Evolutionary conservation across 2,113 vertebrate genomes (phyloP).

Genomic region (Acanthisitta chloris): DNA sequence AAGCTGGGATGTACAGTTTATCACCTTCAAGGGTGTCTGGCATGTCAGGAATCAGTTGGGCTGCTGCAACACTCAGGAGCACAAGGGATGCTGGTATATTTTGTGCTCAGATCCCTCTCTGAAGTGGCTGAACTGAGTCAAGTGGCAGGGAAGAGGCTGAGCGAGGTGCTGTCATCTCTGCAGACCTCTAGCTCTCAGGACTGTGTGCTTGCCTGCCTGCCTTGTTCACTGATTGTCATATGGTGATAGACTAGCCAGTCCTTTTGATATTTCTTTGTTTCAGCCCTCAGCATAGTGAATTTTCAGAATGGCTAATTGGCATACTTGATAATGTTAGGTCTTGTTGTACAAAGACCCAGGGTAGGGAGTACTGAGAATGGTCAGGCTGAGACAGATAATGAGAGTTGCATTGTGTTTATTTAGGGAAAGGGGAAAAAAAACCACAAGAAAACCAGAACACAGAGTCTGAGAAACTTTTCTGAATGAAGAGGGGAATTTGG

Average conservation of each 20-base stretch:
- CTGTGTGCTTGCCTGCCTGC: neutral
- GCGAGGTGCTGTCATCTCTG: neutral
- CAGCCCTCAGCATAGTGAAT: neutral
- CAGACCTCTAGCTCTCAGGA: neutral
- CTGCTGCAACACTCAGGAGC: neutral
- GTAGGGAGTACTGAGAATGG: neutral
- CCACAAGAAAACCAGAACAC: neutral
- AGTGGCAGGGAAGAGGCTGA: neutral
- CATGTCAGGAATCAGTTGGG: neutral
- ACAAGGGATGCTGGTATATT: fast-evolving
- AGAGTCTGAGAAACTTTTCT: neutral
- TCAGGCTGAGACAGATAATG: neutral
- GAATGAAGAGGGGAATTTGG: neutral
- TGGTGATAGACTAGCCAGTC: neutral
- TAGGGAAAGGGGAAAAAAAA: neutral
- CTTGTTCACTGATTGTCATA: fast-evolving
- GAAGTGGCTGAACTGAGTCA: neutral
- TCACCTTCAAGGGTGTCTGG: neutral
- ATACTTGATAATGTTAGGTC: fast-evolving
- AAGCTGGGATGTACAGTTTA: neutral
- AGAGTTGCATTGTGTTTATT: neutral
- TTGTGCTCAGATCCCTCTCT: neutral
- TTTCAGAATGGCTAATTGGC: neutral
- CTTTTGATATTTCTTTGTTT: neutral
- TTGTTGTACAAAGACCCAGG: neutral